Evolutionary conservation across 2,797 vertebrate genomes (phyloP).

Genomic region (Sarcoramphus papa): DNA sequence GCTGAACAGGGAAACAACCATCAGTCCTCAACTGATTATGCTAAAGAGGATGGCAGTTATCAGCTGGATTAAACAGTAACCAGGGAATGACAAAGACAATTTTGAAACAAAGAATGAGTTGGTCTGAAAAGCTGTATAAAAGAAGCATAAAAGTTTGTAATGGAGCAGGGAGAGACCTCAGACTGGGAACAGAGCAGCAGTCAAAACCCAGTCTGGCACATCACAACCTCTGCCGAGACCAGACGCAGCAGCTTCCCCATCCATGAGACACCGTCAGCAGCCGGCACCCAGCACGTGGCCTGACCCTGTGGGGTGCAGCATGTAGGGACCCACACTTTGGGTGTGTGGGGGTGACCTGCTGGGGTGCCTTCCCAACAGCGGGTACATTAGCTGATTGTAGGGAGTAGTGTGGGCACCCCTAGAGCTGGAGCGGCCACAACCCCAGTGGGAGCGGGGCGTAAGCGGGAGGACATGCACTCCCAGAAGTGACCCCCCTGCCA

Average conservation of each 20-base stretch:
- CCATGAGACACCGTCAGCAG: fast-evolving
- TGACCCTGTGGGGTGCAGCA: not conserved
- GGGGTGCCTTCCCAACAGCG: not conserved
- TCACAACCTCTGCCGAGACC: not conserved
- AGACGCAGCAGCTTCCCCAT: not conserved
- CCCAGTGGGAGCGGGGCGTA: not conserved
- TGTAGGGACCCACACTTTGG: not conserved
- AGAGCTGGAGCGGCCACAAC: not conserved
- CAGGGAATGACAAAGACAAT: not conserved
- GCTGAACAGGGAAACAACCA: not conserved
- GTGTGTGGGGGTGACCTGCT: not conserved
- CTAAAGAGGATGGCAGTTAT: not conserved
- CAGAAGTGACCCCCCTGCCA: not conserved
- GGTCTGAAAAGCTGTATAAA: not conserved
- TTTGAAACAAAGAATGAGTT: not conserved
- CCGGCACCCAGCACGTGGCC: fast-evolving
- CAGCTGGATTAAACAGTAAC: not conserved
- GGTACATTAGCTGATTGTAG: not conserved
- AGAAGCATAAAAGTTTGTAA: not conserved
- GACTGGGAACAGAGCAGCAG: not conserved
- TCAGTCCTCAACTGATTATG: not conserved
- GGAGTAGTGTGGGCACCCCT: not conserved
- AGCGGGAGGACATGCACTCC: fast-evolving
- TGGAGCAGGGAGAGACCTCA: not conserved
- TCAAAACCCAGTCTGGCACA: not conserved